A percentile compares a stretch with the other conserved stretches of the same genome.
Conservation (phyloP, 2,113 vertebrate species). For the Carlito syrichta region DNA sequence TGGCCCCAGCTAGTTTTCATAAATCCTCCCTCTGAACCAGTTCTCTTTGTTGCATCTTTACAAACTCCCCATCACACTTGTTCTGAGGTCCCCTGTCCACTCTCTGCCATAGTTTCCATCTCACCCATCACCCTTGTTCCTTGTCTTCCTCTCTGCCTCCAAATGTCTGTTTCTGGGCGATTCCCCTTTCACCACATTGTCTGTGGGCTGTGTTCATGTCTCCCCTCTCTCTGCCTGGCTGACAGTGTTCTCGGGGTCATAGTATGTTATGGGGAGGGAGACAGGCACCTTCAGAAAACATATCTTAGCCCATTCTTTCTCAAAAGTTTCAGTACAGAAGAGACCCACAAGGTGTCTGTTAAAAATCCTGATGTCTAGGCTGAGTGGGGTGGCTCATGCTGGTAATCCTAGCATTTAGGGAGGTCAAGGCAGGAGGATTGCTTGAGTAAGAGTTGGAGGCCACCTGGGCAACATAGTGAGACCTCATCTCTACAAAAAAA, state of each 20-base stretch:
- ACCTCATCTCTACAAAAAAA: no score
- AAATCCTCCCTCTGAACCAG: no score
- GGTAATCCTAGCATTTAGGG: no score
- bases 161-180: no score
- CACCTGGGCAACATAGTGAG: no score
- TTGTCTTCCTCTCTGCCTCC: rapidly evolving
- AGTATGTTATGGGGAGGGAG: not conserved
- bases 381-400: no score
- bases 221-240: not conserved
- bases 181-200: not conserved
- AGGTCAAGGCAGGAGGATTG: no score
- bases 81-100: not conserved
- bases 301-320: not conserved
- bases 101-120: not conserved
- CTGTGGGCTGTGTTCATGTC: rapidly evolving
- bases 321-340: not conserved
- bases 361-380: not conserved
- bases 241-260: not conserved
- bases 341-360: not conserved
- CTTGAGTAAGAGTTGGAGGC: no score
- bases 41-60: not conserved
- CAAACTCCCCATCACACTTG: not conserved
- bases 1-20: no score
- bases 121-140: no score
- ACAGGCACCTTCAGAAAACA: not conserved